Evolutionary conservation across 2,888 invertebrate genomes (phyloP).

Genomic region (Alsophila aescularia): DNA sequence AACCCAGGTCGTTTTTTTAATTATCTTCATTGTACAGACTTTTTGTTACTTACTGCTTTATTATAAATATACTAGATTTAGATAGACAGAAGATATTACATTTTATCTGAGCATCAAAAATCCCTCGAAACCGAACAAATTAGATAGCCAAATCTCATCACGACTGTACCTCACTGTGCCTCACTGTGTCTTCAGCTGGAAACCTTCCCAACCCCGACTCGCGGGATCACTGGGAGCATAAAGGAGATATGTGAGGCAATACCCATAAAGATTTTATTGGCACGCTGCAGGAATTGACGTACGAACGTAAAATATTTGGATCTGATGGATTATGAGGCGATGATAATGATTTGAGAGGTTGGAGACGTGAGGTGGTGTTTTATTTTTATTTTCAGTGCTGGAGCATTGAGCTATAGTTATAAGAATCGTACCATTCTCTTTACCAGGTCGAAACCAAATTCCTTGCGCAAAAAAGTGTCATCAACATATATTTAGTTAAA

Average conservation of each 20-base stretch:
- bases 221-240: conserved; percentile 55
- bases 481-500: no score
- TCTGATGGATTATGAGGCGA: conserved; percentile 70
- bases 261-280: conserved; percentile 75
- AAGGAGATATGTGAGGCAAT: conserved; percentile 67
- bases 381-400: background rate
- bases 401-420: no score
- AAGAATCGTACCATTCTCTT: no score
- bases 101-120: no score
- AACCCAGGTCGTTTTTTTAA: no score
- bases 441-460: no score
- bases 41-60: no score
- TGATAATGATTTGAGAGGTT: conserved; percentile 60
- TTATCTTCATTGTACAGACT: no score
- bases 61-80: no score
- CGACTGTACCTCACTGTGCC: conserved; percentile 41
- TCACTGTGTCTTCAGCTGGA: conserved; percentile 33
- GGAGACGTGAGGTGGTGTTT: conserved; percentile 7
- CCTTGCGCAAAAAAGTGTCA: no score
- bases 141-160: background rate
- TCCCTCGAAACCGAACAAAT: no score
- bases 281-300: conserved; percentile 52
- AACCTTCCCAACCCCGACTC: conserved; percentile 41
- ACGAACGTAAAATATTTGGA: conserved; percentile 68
- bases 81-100: no score